Conservation (phyloP, 2,888 invertebrate genomes). For the Trichacis sp. region DNA sequence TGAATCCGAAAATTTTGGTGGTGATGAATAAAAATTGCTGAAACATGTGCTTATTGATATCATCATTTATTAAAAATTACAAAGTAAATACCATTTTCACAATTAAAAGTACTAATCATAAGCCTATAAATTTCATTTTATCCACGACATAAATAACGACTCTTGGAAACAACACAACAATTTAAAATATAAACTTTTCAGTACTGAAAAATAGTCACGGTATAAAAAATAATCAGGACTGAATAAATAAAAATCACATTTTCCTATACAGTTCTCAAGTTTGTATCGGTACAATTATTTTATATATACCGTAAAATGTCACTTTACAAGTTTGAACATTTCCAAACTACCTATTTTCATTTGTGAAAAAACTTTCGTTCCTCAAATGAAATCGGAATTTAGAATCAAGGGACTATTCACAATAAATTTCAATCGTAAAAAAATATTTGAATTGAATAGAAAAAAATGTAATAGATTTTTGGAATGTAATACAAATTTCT, state of each 20-base stretch:
- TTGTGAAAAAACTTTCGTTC: not conserved
- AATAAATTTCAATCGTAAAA: too few species aligned
- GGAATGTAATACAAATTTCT: too few species aligned
- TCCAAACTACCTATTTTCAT: not conserved
- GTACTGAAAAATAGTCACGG: not conserved
- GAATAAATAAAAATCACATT: constrained; percentile 3
- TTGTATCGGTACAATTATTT: not conserved
- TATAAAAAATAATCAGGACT: not conserved
- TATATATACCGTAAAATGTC: not conserved
- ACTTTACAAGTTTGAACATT: not conserved
- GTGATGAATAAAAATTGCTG: too few species aligned
- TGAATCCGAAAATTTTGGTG: too few species aligned
- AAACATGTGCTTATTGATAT: not conserved
- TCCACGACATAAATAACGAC: not conserved
- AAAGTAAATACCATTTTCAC: not conserved
- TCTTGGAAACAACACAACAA: not conserved
- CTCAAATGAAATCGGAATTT: too few species aligned
- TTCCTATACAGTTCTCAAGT: not conserved
- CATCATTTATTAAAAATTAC: not conserved
- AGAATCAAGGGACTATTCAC: too few species aligned
- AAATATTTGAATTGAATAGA: too few species aligned
- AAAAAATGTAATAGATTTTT: too few species aligned
- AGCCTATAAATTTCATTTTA: not conserved
- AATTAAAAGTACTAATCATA: not conserved
- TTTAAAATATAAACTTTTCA: not conserved